Conservation (phyloP, 2,113 vertebrate genomes). For the Dolichotis patagonum region DNA sequence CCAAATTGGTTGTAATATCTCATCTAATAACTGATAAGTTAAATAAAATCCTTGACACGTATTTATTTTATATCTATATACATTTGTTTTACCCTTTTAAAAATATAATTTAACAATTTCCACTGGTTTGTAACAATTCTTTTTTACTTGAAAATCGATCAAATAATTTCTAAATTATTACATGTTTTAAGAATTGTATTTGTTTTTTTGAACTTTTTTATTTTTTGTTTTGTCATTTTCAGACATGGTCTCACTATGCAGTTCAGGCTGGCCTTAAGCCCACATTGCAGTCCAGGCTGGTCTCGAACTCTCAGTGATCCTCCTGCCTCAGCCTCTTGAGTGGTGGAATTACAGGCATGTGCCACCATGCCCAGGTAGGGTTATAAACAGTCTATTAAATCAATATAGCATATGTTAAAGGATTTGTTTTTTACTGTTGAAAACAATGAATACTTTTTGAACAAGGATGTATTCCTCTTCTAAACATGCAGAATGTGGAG, state of each 20-base stretch:
- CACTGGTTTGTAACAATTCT: not conserved
- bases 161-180: conserved; percentile 15
- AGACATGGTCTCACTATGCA: not conserved
- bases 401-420: not conserved
- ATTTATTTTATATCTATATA: conserved; percentile 15
- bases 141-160: not conserved
- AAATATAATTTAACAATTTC: not conserved
- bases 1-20: conserved; percentile 7
- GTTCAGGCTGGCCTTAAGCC: not conserved
- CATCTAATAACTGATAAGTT: conserved; percentile 27
- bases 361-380: not conserved
- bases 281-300: not conserved
- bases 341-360: not conserved
- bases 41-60: not conserved
- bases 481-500: not conserved
- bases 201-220: no score
- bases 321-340: not conserved
- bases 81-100: not conserved
- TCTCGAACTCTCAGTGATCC: not conserved
- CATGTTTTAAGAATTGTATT: conserved; percentile 18
- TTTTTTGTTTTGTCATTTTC: not conserved
- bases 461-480: not conserved
- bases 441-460: conserved; percentile 33
- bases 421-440: not conserved
- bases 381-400: conserved; percentile 6